phyloP scores from a whole-genome alignment of 2,797 vertebrate species.

The Sebastes taczanowskii region DNA sequence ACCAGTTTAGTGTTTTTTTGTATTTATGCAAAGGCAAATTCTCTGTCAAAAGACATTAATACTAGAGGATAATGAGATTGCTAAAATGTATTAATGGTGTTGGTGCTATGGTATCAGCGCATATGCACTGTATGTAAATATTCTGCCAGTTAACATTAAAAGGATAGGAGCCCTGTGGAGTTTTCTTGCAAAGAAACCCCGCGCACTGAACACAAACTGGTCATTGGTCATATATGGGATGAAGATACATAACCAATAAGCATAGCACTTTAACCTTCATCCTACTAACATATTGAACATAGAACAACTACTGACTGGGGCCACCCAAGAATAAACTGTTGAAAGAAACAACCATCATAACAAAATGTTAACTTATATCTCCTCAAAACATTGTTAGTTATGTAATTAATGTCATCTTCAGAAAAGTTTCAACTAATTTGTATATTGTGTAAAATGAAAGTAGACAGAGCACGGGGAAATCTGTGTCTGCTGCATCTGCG shows the following conservation, averaged over 20 bases:
- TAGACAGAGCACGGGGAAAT: background rate
- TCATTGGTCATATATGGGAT: background rate
- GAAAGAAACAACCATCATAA: background rate
- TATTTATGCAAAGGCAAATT: background rate
- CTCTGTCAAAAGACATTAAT: background rate
- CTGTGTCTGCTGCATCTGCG: background rate
- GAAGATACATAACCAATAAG: background rate
- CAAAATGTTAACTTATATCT: background rate
- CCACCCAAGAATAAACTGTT: too few relatives aligned
- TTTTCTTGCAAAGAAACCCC: background rate
- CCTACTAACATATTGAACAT: background rate
- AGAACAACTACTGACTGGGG: background rate
- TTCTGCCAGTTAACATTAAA: background rate
- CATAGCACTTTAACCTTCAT: background rate
- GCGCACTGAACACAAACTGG: background rate
- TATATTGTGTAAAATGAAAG: background rate
- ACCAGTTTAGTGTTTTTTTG: background rate
- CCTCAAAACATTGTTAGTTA: background rate
- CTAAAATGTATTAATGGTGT: background rate
- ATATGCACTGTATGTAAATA: background rate
- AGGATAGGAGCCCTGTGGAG: background rate
- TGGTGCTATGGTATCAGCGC: background rate
- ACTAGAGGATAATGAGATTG: background rate
- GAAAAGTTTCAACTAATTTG: accelerated
- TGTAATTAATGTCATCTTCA: background rate